phyloP scores from a whole-genome alignment of 2,888 invertebrate species.

The Biston betularia region DNA sequence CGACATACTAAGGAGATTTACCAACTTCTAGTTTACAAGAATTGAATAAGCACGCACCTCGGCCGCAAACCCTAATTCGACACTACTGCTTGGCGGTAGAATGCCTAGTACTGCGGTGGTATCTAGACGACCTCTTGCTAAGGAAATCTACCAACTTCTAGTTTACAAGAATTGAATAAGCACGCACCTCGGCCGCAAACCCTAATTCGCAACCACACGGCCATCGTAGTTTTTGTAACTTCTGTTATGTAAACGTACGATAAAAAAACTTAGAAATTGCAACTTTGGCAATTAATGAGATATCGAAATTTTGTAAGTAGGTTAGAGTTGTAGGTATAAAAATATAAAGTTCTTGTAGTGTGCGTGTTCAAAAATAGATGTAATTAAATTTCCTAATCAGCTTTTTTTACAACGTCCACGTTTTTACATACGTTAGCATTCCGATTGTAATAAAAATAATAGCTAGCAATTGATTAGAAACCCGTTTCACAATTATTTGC shows the following conservation, averaged over 20 bases:
- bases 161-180: not conserved
- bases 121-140: too few species aligned
- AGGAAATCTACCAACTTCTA: too few species aligned
- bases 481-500: not conserved
- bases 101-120: too few species aligned
- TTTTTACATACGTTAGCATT: not conserved
- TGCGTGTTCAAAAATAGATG: not conserved
- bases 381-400: constrained; percentile 1
- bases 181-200: not conserved
- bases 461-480: not conserved
- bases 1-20: too few species aligned
- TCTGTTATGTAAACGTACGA: constrained; percentile 37
- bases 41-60: not conserved
- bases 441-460: not conserved
- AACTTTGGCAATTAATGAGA: constrained; percentile 44
- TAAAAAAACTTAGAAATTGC: constrained; percentile 44
- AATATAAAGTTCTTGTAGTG: not conserved
- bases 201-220: constrained; percentile 4
- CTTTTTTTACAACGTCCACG: constrained; percentile 4
- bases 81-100: too few species aligned
- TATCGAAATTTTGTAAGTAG: constrained; percentile 44
- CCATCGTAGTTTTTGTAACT: constrained; percentile 17
- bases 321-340: constrained; percentile 26
- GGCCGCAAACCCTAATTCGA: not conserved
- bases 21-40: not conserved